These are phyloP conservation scores for Noctua janthe DNA, from an alignment of 2,888 invertebrate genomes.

Conservation along the genomic window DNA sequence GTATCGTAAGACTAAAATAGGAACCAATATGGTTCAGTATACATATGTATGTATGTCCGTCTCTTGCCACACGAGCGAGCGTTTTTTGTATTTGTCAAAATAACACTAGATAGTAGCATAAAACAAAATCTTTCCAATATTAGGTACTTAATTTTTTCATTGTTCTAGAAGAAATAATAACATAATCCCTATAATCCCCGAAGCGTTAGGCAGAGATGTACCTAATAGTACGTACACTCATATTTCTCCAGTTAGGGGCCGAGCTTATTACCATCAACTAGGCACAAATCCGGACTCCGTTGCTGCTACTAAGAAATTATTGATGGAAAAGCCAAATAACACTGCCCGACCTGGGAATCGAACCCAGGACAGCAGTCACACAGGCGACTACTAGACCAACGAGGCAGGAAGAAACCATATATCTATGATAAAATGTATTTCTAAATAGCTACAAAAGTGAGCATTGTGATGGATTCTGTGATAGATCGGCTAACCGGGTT, in stretches of 20 bases:
- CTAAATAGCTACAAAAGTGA: constrained; percentile 11
- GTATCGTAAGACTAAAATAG: background rate
- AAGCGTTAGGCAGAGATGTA: background rate
- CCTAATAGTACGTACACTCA: background rate
- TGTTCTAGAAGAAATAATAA: background rate
- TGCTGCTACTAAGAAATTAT: background rate
- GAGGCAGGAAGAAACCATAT: background rate
- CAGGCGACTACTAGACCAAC: background rate
- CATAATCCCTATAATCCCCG: background rate
- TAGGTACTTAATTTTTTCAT: background rate
- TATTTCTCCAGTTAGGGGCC: background rate
- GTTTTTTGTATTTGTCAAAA: background rate
- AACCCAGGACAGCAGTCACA: background rate
- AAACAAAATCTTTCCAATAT: background rate
- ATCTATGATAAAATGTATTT: constrained; percentile 3
- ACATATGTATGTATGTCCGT: background rate
- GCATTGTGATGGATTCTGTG: constrained; percentile 34
- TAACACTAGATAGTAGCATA: background rate
- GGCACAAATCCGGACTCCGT: background rate
- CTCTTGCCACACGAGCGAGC: background rate
- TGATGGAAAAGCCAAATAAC: background rate
- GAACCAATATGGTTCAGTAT: background rate
- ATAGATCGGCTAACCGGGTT: constrained; percentile 68
- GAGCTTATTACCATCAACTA: background rate
- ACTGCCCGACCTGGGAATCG: background rate